Evolutionary conservation across 2,113 vertebrate species (phyloP).

Genomic region (Hymenochirus boettgeri): DNA sequence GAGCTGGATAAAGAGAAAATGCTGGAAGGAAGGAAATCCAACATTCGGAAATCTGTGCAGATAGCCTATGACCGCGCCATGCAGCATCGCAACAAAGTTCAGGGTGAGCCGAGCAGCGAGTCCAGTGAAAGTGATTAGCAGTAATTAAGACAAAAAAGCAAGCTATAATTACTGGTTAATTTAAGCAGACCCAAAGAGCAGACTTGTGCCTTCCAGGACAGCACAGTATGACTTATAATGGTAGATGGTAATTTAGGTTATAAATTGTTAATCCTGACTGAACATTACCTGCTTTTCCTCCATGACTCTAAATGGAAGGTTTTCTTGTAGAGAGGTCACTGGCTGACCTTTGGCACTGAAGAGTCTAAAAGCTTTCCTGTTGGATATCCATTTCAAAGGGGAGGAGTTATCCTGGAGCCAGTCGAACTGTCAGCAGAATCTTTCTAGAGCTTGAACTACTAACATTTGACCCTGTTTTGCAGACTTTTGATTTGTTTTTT

Average conservation of each 20-base stretch:
- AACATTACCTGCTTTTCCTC: neutral
- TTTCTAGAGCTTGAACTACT: neutral
- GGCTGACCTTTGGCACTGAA: slow-evolving; percentile 5
- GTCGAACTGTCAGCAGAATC: neutral
- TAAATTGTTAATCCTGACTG: neutral
- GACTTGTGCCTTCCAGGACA: neutral
- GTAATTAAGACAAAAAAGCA: neutral
- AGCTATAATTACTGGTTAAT: too few relatives aligned
- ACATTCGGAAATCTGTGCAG: slow-evolving; percentile 97
- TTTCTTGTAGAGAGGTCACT: slow-evolving; percentile 9
- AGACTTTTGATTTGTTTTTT: neutral
- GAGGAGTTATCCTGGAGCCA: neutral
- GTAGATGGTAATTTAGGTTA: neutral
- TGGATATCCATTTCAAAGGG: neutral
- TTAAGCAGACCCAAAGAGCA: too few relatives aligned
- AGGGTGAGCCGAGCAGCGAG: slow-evolving; percentile 95
- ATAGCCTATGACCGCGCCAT: slow-evolving; percentile 95
- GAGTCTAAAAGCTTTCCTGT: neutral
- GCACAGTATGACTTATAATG: neutral
- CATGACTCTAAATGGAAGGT: neutral
- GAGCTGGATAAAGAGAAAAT: slow-evolving; percentile 98
- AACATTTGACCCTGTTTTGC: neutral
- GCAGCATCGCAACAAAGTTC: slow-evolving; percentile 98
- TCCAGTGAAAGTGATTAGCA: slow-evolving; percentile 88
- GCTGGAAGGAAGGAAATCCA: slow-evolving; percentile 95